Evolutionary conservation across 2,888 invertebrate genomes (phyloP), one percentile per base, ranked within the genome.

Genomic region (Drosophila pegasa): DNA sequence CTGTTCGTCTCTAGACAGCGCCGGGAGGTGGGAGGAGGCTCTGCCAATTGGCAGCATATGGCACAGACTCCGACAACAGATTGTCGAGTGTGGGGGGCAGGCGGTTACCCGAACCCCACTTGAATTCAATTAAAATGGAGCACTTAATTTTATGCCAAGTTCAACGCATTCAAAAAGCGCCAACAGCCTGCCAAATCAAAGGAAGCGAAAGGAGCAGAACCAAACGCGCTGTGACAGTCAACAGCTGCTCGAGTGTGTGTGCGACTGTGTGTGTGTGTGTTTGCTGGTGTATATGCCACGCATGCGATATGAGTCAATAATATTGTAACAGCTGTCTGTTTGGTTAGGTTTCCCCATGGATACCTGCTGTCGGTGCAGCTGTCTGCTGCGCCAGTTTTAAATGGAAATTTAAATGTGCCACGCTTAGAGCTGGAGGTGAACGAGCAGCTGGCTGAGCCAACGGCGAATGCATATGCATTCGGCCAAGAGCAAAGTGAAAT

Each of bases 101-200:
- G 4, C n/a, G 2, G 14, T 6, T 6, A 33, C 14, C 22, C 47
- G 47, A 38, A 20, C 47, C 48, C 41, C 50, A 61, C 61, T 68
- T 79, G 83, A 87, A 83, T 85, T 86, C 85, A 86, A 86, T 87
- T 87, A 83, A 87, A 87, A 76, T 81, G 76, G 72, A 80, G 73
- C 81, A 87, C 87, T 85, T 87, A 83, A 85, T 87, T 83, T 83
- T 72, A 83, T 87, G 84, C 85, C 82, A 79, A 83, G 80, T 81
- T 82, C 80, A 75, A 62, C 68, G 72, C 65, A 71, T 67, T 64
- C 80, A 73, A 82, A 80, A 77, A 70, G 57, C 65, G 71, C 59
- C 83, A 71, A 67, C 69, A 60, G 75, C n/a, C 66, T 64, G 75
- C 48, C 78, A 78, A 83, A 74, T 71, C 75, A 75, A 69, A 77